These are phyloP conservation scores for Oscheius sp. DNA, from an alignment of 2,888 invertebrate species.

Conservation along the genomic window DNA sequence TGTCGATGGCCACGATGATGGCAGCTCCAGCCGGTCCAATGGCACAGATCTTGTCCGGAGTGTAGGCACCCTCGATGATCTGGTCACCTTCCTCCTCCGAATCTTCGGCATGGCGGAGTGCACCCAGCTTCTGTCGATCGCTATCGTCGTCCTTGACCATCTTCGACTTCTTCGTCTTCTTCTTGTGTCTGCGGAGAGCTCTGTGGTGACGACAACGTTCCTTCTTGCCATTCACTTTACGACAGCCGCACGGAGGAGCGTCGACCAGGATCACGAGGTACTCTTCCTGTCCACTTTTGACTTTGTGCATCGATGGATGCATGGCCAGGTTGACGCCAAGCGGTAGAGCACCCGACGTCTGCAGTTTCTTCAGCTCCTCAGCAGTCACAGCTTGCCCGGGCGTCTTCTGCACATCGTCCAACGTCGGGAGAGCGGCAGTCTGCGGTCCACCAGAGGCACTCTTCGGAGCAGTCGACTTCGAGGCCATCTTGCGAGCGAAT, in stretches of 20 bases:
- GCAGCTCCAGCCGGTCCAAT: slow-evolving; percentile 30
- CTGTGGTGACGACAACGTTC: slow-evolving; percentile 34
- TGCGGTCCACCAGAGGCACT: not conserved
- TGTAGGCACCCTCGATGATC: slow-evolving; percentile 29
- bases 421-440: not conserved
- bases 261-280: slow-evolving; percentile 29
- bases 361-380: slow-evolving; percentile 21
- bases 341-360: slow-evolving; percentile 6
- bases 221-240: slow-evolving; percentile 32
- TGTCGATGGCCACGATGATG: slow-evolving; percentile 26
- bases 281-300: slow-evolving; percentile 26
- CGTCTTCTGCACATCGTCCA: slow-evolving; percentile 2
- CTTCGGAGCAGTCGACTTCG: slow-evolving; percentile 11
- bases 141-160: slow-evolving; percentile 21
- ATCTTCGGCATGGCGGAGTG: slow-evolving; percentile 32
- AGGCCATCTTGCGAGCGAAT: not conserved
- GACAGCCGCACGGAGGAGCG: slow-evolving; percentile 35
- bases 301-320: slow-evolving; percentile 28
- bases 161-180: slow-evolving; percentile 29
- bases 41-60: slow-evolving; percentile 23
- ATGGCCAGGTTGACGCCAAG: slow-evolving; percentile 11
- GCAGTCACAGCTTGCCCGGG: slow-evolving; percentile 21
- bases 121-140: slow-evolving; percentile 23
- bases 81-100: slow-evolving; percentile 29
- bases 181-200: slow-evolving; percentile 12